Conservation (phyloP, 2,888 invertebrate species). For the Pristionchus japonicus region DNA sequence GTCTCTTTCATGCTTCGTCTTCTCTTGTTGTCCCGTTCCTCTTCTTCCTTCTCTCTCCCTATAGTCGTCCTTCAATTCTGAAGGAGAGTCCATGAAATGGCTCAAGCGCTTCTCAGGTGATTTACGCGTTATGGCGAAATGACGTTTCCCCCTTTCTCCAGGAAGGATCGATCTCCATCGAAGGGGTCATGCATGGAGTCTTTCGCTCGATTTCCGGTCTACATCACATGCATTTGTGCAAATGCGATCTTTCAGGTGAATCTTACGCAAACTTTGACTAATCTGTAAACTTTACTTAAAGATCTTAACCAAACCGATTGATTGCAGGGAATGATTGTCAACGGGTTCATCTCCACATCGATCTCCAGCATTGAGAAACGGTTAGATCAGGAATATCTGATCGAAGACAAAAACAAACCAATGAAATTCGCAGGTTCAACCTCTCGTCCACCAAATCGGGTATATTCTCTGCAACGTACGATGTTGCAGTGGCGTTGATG, state of each 20-base stretch:
- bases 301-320: too few relatives aligned
- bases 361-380: constrained; percentile 64
- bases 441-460: constrained; percentile 61
- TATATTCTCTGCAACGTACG: constrained; percentile 62
- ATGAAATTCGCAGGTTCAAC: constrained; percentile 54
- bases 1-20: constrained; percentile 24
- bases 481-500: constrained; percentile 61
- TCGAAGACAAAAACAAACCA: not conserved
- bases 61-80: constrained; percentile 1
- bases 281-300: too few relatives aligned
- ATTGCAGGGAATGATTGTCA: constrained; percentile 61
- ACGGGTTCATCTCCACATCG: constrained; percentile 61
- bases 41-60: not conserved
- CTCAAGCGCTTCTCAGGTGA: not conserved
- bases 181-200: constrained; percentile 39
- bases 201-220: constrained; percentile 53
- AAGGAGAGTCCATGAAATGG: constrained; percentile 4
- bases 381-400: constrained; percentile 33
- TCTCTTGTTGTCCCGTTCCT: constrained; percentile 9
- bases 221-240: constrained; percentile 54
- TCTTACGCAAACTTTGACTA: not conserved
- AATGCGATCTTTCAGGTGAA: constrained; percentile 57
- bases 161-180: not conserved
- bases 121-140: not conserved
- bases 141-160: not conserved